These are phyloP conservation scores for Hydrolagus affinis DNA, from an alignment of 2,113 vertebrate species.

Conservation along the genomic window DNA sequence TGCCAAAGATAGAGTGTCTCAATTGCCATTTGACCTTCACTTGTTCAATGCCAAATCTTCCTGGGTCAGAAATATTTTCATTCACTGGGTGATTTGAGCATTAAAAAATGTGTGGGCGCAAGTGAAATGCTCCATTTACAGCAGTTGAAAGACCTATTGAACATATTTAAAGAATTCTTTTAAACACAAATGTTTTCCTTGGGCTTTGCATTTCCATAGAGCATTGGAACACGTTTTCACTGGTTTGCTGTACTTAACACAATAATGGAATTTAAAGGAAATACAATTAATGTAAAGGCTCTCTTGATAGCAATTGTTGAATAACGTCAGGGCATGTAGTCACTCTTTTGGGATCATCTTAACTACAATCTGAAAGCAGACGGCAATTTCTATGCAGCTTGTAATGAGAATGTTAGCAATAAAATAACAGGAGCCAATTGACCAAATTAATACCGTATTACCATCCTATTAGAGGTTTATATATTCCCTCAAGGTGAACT, in stretches of 20 bases:
- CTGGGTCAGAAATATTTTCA: neutral
- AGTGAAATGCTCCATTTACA: neutral
- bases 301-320: conserved; percentile 16
- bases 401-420: neutral
- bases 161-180: no score
- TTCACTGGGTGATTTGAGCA: neutral
- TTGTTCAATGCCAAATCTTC: neutral
- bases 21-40: neutral
- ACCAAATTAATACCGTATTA: conserved; percentile 10
- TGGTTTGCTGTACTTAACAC: neutral
- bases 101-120: neutral
- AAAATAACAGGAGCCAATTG: neutral
- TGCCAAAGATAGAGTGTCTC: neutral
- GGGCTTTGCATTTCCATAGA: neutral
- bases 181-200: neutral
- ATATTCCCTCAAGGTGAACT: neutral
- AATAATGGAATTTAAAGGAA: conserved; percentile 5
- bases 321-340: neutral
- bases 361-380: neutral
- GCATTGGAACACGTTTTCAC: conserved; percentile 11
- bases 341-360: conserved; percentile 7
- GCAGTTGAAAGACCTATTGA: neutral
- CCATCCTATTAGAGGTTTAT: neutral
- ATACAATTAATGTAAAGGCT: conserved; percentile 24
- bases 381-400: neutral